Conservation (phyloP, 2,113 vertebrate species). For the Larimichthys polyactis region DNA sequence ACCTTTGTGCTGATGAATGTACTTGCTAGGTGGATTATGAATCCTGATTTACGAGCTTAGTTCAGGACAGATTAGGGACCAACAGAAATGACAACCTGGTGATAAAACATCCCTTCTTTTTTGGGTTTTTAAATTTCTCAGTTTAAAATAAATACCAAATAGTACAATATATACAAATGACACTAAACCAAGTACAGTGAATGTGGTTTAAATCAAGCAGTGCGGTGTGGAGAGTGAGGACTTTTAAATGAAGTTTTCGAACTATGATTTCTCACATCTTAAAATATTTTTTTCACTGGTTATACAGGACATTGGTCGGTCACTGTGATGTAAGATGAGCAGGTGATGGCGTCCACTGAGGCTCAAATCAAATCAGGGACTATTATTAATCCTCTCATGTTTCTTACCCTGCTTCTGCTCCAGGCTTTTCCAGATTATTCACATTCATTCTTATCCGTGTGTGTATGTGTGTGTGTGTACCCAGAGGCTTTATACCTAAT, state of each 20-base stretch:
- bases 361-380: slow-evolving; percentile 38
- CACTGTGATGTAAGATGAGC: slow-evolving; percentile 18
- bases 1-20: slow-evolving; percentile 76
- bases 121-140: slow-evolving; percentile 5
- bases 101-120: slow-evolving; percentile 32
- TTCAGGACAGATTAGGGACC: slow-evolving; percentile 72
- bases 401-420: slow-evolving; percentile 55
- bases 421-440: slow-evolving; percentile 71
- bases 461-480: slow-evolving; percentile 7
- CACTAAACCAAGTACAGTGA: not conserved
- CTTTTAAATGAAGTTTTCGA: not conserved
- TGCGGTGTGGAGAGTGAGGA: not conserved
- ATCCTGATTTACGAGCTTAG: slow-evolving; percentile 71
- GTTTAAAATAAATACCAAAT: not conserved
- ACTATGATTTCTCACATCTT: not conserved
- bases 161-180: too few relatives aligned
- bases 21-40: slow-evolving; percentile 78
- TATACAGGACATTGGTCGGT: not conserved
- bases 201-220: not conserved
- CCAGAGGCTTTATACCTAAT: slow-evolving; percentile 12
- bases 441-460: slow-evolving; percentile 23
- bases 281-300: not conserved
- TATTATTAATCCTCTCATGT: slow-evolving; percentile 78
- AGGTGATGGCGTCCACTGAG: slow-evolving; percentile 33
- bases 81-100: slow-evolving; percentile 26